Evolutionary conservation across 2,797 vertebrate species (phyloP).

Genomic region (Oceanodroma leucorhoa): DNA sequence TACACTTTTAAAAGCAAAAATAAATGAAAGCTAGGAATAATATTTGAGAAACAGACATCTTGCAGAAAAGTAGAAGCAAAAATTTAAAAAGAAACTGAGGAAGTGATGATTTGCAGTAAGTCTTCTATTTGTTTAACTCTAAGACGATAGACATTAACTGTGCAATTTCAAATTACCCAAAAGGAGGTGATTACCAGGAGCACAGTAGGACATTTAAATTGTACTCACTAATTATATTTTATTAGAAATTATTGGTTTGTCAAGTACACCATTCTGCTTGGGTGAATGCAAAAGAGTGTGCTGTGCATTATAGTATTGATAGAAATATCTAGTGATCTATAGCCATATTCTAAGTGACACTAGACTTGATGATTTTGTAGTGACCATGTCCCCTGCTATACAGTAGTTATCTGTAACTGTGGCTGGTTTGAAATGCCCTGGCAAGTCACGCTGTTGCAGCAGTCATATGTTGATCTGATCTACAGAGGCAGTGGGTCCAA

Average conservation of each 20-base stretch:
- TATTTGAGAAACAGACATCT: neutral
- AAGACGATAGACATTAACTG: neutral
- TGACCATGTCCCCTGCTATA: neutral
- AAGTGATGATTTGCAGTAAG: neutral
- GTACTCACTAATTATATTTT: neutral
- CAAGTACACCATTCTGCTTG: neutral
- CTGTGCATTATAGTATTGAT: neutral
- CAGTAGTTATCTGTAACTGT: slow-evolving; percentile 5
- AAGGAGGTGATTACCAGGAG: neutral
- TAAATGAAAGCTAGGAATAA: neutral
- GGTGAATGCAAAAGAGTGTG: neutral
- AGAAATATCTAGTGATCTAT: neutral
- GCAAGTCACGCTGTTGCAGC: slow-evolving; percentile 48
- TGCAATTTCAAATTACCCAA: neutral
- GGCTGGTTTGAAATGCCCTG: slow-evolving; percentile 65
- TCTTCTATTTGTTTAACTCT: neutral
- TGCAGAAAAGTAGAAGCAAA: neutral
- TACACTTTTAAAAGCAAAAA: neutral
- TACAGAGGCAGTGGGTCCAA: slow-evolving; percentile 58
- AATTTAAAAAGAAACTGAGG: neutral
- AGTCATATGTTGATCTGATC: slow-evolving; percentile 65
- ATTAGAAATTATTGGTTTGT: neutral
- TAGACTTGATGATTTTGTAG: neutral
- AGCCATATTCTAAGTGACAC: neutral
- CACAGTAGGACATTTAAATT: neutral